Base-by-base conservation (phyloP, 2,888 invertebrate species). In the Lochmaea capreae region DNA sequence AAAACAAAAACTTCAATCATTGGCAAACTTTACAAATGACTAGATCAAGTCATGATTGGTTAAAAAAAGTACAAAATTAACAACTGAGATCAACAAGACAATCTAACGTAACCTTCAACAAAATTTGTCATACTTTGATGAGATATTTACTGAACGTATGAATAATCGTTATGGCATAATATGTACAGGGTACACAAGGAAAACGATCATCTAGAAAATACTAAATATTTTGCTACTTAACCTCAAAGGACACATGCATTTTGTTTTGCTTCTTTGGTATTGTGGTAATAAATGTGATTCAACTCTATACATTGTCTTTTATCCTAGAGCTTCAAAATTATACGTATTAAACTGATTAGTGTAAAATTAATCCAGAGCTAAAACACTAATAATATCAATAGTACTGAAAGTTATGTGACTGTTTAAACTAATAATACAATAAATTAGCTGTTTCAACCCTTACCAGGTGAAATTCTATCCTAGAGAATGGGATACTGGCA, bases 121-220 rank as follows among this genome's bases (percentile, higher is more conserved):
- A 54, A 66, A 63, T 68, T 70, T 75, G 74, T 77, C 67, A 75
- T 73, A 77, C 69, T 71, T 71, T 75, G 73, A 72, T 62, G 69
- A 71, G 71, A 75, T 65, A 73, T 70, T 65, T 65, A 69, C 75
- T 72, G 65, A 26, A 72, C 52, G 46, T 62, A 42, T 67, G 63
- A 33, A 33, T 16, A 43, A 65, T 52, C 54, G 58, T 57, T 39
- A 65, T 65, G 26, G 49, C 43, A 63, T 18, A 43, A 42, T 63
- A 42, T 2, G 42, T 63, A 63, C 62, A 18, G 62, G 62, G 16
- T 42, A 54, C 10, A 18, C 18, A 54, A 54, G 54, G 54, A 54
- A 52, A 54, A 10, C 18, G 16, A 54, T 42, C 3, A 63, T 63
- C 43, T 16, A 63, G 43, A 43, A 43, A 11, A 43, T 16, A 18